Conservation (phyloP, 2,888 invertebrate genomes). For the Pandemis cinnamomeana region DNA sequence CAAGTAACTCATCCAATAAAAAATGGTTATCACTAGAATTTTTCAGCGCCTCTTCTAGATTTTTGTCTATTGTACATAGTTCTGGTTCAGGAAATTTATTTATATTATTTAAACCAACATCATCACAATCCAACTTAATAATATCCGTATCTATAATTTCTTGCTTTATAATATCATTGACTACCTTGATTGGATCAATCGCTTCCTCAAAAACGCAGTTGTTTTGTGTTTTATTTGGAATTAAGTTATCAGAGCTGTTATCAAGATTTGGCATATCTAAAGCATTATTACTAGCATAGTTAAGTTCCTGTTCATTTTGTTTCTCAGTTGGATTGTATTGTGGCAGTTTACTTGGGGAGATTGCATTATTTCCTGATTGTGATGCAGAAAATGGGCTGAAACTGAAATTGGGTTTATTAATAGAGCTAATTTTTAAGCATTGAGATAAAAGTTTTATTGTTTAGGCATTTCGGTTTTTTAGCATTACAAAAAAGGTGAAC, state of each 20-base stretch:
- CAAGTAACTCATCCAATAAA: slow-evolving; percentile 63
- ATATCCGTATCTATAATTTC: not conserved
- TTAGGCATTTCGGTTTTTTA: no score
- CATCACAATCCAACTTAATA: slow-evolving; percentile 5
- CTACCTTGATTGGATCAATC: slow-evolving; percentile 20
- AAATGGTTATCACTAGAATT: slow-evolving; percentile 57
- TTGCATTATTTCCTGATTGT: slow-evolving; percentile 57
- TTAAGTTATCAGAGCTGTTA: not conserved
- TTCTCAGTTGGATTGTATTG: slow-evolving; percentile 37
- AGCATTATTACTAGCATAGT: not conserved
- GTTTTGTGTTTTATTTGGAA: slow-evolving; percentile 18
- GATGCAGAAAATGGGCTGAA: slow-evolving; percentile 72
- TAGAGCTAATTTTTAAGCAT: no score
- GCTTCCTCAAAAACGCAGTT: slow-evolving; percentile 12
- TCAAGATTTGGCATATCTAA: slow-evolving; percentile 30
- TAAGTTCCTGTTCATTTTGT: slow-evolving; percentile 16
- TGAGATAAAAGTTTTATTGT: no score
- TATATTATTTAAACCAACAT: not conserved
- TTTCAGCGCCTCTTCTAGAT: slow-evolving; percentile 67
- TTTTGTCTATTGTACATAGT: slow-evolving; percentile 65
- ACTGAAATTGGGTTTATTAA: slow-evolving; percentile 49
- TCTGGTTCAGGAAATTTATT: slow-evolving; percentile 5
- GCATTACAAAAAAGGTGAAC: no score
- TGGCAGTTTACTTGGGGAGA: slow-evolving; percentile 55
- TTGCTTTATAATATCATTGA: slow-evolving; percentile 20